A percentile compares a stretch with the other conserved stretches of the same genome.
These are phyloP conservation scores for Alcedo quadribrachys DNA, from an alignment of 2,797 vertebrate genomes.

Conservation along the genomic window DNA sequence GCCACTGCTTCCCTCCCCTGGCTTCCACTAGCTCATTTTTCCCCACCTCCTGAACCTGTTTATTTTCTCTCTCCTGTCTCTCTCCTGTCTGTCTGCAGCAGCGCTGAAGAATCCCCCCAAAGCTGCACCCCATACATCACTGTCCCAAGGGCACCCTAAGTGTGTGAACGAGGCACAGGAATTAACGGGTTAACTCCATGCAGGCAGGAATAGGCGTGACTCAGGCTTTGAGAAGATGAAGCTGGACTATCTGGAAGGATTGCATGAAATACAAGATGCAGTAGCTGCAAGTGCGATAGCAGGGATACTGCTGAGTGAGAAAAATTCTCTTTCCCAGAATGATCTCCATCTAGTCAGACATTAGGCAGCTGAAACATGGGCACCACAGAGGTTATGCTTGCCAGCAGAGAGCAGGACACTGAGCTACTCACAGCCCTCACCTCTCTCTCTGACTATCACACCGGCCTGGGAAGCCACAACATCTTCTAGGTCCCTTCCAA, in stretches of 20 bases:
- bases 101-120: not conserved
- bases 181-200: not conserved
- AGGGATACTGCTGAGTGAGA: not conserved
- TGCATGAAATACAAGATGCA: not conserved
- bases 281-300: not conserved
- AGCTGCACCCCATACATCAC: not conserved
- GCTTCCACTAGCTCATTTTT: constrained; percentile 12
- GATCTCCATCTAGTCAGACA: not conserved
- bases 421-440: not conserved
- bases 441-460: not conserved
- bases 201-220: not conserved
- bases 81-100: not conserved
- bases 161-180: rapidly evolving
- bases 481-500: not conserved
- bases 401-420: not conserved
- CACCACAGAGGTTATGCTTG: not conserved
- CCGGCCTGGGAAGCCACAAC: not conserved
- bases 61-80: constrained; percentile 35
- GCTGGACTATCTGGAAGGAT: not conserved
- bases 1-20: constrained; percentile 31
- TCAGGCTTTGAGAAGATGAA: not conserved
- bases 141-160: not conserved
- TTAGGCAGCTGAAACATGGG: not conserved
- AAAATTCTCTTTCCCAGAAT: not conserved
- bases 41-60: constrained; percentile 26